These are phyloP conservation scores for Zapus hudsonius DNA, from an alignment of 2,113 vertebrate species.

Conservation along the genomic window DNA sequence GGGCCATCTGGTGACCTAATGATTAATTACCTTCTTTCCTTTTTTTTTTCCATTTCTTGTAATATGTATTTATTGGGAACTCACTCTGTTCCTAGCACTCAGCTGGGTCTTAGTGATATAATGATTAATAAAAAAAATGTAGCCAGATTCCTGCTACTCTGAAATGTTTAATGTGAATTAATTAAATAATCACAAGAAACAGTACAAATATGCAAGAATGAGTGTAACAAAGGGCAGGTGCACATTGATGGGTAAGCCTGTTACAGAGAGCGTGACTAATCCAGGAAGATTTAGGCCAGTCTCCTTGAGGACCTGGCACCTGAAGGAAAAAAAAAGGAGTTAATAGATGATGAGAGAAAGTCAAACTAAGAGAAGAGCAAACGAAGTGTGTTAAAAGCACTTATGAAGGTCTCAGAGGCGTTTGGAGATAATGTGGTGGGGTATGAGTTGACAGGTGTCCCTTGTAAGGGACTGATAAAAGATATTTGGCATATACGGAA, in stretches of 20 bases:
- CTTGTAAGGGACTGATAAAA: neutral
- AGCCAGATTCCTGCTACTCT: neutral
- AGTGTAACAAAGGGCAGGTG: neutral
- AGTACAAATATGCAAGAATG: neutral
- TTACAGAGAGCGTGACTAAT: neutral
- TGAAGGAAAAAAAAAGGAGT: neutral
- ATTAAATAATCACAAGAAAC: neutral
- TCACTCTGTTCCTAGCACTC: neutral
- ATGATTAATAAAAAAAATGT: neutral
- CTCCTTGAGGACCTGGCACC: neutral
- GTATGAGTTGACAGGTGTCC: neutral
- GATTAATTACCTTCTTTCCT: neutral
- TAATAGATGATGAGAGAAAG: neutral
- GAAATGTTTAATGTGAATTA: constrained; percentile 17
- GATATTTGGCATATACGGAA: neutral
- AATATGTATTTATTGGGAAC: neutral
- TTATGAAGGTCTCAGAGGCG: neutral
- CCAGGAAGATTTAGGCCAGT: neutral
- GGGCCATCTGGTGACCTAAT: neutral
- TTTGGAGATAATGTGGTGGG: neutral
- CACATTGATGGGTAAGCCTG: neutral
- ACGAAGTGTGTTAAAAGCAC: too few relatives aligned
- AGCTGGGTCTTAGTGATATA: neutral
- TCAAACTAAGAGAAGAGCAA: neutral
- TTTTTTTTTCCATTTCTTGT: neutral